phyloP scores from a whole-genome alignment of 2,113 vertebrate species.

The Hemicordylus capensis region DNA sequence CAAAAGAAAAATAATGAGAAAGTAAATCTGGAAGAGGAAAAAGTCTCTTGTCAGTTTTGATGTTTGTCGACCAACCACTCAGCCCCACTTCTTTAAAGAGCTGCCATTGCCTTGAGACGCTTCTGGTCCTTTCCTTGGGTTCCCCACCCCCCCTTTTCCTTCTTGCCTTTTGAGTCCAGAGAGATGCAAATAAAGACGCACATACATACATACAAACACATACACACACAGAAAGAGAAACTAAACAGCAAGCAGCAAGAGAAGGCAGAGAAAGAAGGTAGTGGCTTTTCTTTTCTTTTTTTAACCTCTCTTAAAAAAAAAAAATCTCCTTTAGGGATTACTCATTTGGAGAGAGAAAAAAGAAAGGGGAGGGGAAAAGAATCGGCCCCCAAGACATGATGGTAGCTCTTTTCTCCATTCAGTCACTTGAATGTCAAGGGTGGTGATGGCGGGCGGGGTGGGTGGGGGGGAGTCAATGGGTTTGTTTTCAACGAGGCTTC shows the following conservation, averaged over 20 bases:
- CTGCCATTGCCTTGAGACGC: constrained; percentile 62
- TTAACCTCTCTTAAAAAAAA: not conserved
- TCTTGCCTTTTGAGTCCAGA: constrained; percentile 72
- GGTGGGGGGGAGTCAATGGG: constrained; percentile 57
- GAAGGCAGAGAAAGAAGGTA: constrained; percentile 59
- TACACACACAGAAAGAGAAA: not conserved
- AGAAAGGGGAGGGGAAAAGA: not conserved
- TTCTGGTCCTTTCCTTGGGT: too few relatives aligned
- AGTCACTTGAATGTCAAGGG: constrained; percentile 76
- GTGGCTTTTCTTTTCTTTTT: constrained; percentile 21
- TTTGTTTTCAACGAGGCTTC: constrained; percentile 70
- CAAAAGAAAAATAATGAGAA: not conserved
- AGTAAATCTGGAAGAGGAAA: constrained; percentile 42
- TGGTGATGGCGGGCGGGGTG: not conserved
- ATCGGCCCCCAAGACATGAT: constrained; percentile 53
- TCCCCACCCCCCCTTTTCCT: constrained; percentile 7
- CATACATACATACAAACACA: not conserved
- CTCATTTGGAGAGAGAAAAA: constrained; percentile 56
- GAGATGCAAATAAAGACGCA: constrained; percentile 70
- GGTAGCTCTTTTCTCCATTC: constrained; percentile 59
- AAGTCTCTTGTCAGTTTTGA: constrained; percentile 68
- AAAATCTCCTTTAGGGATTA: constrained; percentile 64
- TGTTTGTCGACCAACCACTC: constrained; percentile 43
- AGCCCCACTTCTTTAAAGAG: constrained; percentile 47
- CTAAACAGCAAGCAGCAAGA: not conserved